Base-by-base conservation (phyloP, 1,140 invertebrate species). In the Vanessa tameamea region DNA sequence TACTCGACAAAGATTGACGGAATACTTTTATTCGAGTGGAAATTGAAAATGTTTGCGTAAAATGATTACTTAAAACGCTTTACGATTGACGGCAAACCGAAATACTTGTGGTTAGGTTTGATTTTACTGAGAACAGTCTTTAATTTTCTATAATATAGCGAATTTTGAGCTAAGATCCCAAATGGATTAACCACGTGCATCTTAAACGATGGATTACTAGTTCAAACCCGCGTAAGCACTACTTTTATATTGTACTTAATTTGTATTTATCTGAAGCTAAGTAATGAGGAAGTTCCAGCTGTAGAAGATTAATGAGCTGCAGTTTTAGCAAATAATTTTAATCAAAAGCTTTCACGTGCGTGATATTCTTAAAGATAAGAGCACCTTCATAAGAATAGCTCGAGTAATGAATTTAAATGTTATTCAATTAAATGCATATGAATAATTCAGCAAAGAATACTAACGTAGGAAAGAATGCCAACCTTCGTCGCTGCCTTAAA, bases 371-470 rank as follows among this genome's bases (percentile, higher is more conserved):
- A 63, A 65, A 69, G 55, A 67, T 69, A 69, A 64, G 51, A 64
- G 50, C 73, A 70, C 63, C 76, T 70, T 66, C 64, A 65, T 70
- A 84, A 82, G 67, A 82, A 77, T 73, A 80, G 78, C 76, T 72
- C 73, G 76, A 80, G 78, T 87, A 88, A 90, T 90, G 84, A 90
- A 89, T 90, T 89, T 88, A 87, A 90, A 90, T 90, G 86, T 82
- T 85, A 90, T 90, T 88, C 87, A 90, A 89, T 90, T 89, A 88
- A 89, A 89, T 89, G 87, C 89, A 88, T 80, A 89, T 91, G 87
- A 88, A 91, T 91, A 82, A 90, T 89, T 90, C 86, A 88, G 66
- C 78, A 80, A 84, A 84, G 81, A 86, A 87, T 86, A 81, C 78
- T 85, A 86, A 87, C 86, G 81, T 84, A 77, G 79, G 81, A 86